Evolutionary conservation across 1,140 invertebrate genomes (phyloP).

Genomic region (Drosophila bocki): DNA sequence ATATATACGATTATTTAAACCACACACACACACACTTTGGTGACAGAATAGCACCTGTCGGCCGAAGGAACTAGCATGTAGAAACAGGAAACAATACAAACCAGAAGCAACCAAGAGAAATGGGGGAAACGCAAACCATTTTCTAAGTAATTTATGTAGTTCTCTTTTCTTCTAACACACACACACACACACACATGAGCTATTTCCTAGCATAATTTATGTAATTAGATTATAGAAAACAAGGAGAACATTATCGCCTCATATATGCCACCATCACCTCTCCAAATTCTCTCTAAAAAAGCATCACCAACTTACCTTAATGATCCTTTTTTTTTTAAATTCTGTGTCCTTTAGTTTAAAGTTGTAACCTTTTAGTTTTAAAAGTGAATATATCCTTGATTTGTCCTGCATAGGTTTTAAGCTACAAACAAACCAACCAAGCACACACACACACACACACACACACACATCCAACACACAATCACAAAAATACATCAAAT

Average conservation of each 20-base stretch:
- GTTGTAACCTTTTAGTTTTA: constrained; percentile 19
- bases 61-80: constrained; percentile 36
- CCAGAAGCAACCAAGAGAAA: constrained; percentile 23
- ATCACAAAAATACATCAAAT: constrained; percentile 24
- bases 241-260: constrained; percentile 40
- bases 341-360: constrained; percentile 31
- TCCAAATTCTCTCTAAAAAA: constrained; percentile 22
- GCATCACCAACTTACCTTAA: constrained; percentile 37
- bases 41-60: constrained; percentile 27
- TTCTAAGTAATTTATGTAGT: constrained; percentile 56
- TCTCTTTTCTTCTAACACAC: constrained; percentile 43
- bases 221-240: constrained; percentile 48
- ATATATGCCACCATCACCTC: constrained; percentile 17
- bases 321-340: not conserved
- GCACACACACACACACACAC: not conserved
- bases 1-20: constrained; percentile 50
- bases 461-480: constrained; percentile 23
- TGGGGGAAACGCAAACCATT: constrained; percentile 34
- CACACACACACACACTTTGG: constrained; percentile 25
- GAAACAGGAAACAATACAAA: constrained; percentile 9
- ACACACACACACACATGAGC: constrained; percentile 34
- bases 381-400: constrained; percentile 14
- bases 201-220: constrained; percentile 63
- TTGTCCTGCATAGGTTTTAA: constrained; percentile 38
- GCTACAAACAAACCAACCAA: not conserved